Evolutionary conservation across 2,888 invertebrate genomes (phyloP).

Genomic region (Plebejus argus): DNA sequence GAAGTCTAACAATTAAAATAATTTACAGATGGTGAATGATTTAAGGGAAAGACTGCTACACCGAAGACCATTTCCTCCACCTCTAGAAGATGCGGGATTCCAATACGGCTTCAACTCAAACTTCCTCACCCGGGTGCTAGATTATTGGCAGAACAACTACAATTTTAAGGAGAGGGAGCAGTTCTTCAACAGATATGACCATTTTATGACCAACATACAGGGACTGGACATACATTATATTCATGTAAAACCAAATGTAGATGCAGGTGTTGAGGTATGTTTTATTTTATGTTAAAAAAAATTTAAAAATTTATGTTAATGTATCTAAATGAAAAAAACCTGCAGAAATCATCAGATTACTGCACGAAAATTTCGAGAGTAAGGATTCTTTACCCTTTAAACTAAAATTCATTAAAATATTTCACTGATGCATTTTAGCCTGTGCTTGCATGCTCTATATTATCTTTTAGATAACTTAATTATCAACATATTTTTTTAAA

Average conservation of each 20-base stretch:
- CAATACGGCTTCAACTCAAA: conserved; percentile 90
- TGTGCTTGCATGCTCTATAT: no score
- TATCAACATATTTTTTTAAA: no score
- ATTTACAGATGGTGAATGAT: conserved; percentile 73
- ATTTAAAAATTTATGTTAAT: neutral
- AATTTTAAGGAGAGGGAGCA: conserved; percentile 83
- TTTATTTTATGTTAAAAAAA: no score
- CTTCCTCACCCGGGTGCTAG: conserved; percentile 83
- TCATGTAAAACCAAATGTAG: conserved; percentile 81
- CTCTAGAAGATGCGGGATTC: conserved; percentile 86
- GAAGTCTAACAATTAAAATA: neutral
- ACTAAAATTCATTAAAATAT: no score
- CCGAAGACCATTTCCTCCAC: conserved; percentile 68
- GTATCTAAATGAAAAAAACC: neutral
- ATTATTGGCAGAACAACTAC: conserved; percentile 90
- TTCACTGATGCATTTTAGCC: no score
- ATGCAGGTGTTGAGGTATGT: conserved; percentile 51
- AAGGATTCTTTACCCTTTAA: no score
- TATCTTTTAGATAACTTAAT: no score
- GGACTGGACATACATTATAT: conserved; percentile 88
- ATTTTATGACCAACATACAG: conserved; percentile 88
- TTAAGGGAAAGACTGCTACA: conserved; percentile 78
- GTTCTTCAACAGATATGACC: conserved; percentile 87
- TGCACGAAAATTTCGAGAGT: no score
- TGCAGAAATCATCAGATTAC: neutral